A percentile compares a stretch with the other conserved stretches of the same genome.
Conservation (phyloP, 1,140 invertebrate species). For the Drosophila asahinai region DNA sequence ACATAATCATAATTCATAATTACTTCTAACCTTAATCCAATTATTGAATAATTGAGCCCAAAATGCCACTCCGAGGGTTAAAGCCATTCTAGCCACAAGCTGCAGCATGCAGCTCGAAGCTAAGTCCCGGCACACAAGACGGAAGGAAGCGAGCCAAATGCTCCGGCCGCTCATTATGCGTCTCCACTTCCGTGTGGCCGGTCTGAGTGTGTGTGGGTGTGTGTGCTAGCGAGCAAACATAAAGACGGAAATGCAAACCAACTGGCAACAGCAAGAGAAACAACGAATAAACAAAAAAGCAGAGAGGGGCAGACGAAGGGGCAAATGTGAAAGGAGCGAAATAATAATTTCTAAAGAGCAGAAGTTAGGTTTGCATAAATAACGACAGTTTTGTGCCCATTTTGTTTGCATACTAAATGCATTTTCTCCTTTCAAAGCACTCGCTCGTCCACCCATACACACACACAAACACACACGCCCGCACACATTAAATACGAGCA, state of each 20-base stretch:
- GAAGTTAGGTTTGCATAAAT: slow-evolving; percentile 81
- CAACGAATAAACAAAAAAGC: slow-evolving; percentile 48
- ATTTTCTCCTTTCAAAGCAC: slow-evolving; percentile 51
- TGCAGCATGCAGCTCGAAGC: slow-evolving; percentile 40
- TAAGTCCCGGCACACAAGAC: slow-evolving; percentile 47
- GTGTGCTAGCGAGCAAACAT: slow-evolving; percentile 58
- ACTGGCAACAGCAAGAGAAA: slow-evolving; percentile 65
- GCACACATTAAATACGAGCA: slow-evolving; percentile 40
- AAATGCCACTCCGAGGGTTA: slow-evolving; percentile 13
- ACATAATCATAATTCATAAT: background rate
- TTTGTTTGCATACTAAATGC: slow-evolving; percentile 73
- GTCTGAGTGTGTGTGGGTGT: slow-evolving; percentile 6
- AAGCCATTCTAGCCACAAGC: slow-evolving; percentile 26
- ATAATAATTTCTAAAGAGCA: slow-evolving; percentile 82
- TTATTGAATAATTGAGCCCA: background rate
- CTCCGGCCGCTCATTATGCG: slow-evolving; percentile 62
- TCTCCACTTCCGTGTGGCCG: slow-evolving; percentile 28
- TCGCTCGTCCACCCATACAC: slow-evolving; percentile 14
- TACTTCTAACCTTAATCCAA: background rate
- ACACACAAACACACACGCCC: background rate
- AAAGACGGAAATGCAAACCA: slow-evolving; percentile 77
- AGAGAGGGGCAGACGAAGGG: slow-evolving; percentile 7
- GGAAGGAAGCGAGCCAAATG: slow-evolving; percentile 72
- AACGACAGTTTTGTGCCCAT: slow-evolving; percentile 74
- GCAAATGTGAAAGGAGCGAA: slow-evolving; percentile 59